Evolutionary conservation across 2,113 vertebrate species (phyloP), one percentile per base, ranked within the genome.

Genomic region (Bos javanicus): DNA sequence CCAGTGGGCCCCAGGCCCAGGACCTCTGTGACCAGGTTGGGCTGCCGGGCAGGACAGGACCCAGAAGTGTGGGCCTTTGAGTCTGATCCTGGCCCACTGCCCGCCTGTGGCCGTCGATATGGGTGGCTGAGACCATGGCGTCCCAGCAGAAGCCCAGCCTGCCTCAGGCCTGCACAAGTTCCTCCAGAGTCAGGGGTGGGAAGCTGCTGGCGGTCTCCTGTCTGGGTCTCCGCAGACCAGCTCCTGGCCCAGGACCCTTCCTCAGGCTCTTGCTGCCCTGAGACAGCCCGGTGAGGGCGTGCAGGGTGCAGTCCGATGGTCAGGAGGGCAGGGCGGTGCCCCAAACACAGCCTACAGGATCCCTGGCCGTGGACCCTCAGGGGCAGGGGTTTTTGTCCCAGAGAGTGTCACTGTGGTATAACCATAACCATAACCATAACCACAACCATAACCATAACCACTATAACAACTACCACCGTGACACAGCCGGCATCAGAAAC

Each of bases 1-100:
- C 28, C 2, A 2, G 15, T 3, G 0, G 0, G 7, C 6, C 4
- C 7, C 46, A 4, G 0, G 46, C 12, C 36, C 0, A 0, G 12
- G 52, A 26, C 54, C 21, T 46, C 6, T 0, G 1, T 1, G 9
- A 0, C 4, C 1, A 0, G 33, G 78, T 5, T 7, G n/a, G 25
- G 46, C 11, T 50, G 33, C 62, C 0, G 7, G 56, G 64, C 4
- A 1, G 8, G 46, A 9, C 60, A 84, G 60, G 62, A 21, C 8
- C 19, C 1, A 1, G 60, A 1, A 28, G 28, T 1, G 17, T 60
- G 48, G 50, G n/a, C 43, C 59, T 83, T 81, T 52, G 57, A 36
- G 10, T 28, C 2, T 14, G 46, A 62, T 16, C 57, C 48, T 80
- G 25, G 64, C 17, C 64, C 64, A 21, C 12, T n/a, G 13, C 23